Evolutionary conservation across 2,797 vertebrate species (phyloP).

Genomic region (Arnoldichthys spilopterus): DNA sequence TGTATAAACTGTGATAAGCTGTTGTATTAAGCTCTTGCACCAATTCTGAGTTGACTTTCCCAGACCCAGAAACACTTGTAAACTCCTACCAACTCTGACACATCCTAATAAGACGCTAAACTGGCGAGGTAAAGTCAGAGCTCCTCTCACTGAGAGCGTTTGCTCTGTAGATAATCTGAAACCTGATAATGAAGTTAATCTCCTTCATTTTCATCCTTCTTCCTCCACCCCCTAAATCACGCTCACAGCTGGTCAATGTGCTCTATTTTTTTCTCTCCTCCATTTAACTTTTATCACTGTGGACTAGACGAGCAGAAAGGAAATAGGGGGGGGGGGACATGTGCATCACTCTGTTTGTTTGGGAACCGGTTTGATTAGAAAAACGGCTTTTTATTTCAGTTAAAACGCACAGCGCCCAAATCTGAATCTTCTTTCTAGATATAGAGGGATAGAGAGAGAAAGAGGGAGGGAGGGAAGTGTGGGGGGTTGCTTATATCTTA

Average conservation of each 20-base stretch:
- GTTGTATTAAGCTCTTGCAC: no score
- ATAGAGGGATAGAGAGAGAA: slow-evolving; percentile 65
- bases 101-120: slow-evolving; percentile 18
- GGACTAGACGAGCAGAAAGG: slow-evolving; percentile 1
- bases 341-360: slow-evolving; percentile 60
- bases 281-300: slow-evolving; percentile 25
- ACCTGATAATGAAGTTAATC: slow-evolving; percentile 35
- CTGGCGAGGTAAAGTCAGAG: slow-evolving; percentile 1
- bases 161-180: slow-evolving; percentile 4
- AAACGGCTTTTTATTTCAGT: slow-evolving; percentile 70
- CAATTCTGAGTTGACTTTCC: background rate
- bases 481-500: slow-evolving; percentile 86
- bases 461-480: slow-evolving; percentile 53
- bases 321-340: slow-evolving; percentile 22
- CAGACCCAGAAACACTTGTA: background rate
- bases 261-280: slow-evolving; percentile 7
- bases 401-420: slow-evolving; percentile 76
- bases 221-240: background rate
- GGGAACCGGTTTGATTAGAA: slow-evolving; percentile 69
- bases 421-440: slow-evolving; percentile 77
- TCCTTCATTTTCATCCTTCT: slow-evolving; percentile 18
- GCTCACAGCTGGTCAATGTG: slow-evolving; percentile 8
- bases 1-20: no score
- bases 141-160: slow-evolving; percentile 4
- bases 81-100: background rate